Evolutionary conservation across 2,797 vertebrate species (phyloP).

Genomic region (Rhinichthys osculus): DNA sequence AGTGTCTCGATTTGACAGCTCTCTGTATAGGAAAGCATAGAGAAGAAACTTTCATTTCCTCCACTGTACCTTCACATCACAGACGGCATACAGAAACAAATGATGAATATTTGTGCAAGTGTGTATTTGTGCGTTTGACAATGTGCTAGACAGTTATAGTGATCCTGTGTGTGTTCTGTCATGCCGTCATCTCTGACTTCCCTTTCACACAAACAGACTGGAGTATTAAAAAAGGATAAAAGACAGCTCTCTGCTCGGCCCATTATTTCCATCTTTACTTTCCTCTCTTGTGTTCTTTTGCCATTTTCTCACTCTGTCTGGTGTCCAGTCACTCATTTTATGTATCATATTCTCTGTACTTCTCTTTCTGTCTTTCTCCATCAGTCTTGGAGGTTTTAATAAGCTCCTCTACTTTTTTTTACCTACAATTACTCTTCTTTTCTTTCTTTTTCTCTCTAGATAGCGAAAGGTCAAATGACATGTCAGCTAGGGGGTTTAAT

Average conservation of each 20-base stretch:
- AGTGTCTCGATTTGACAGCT: not conserved
- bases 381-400: constrained; percentile 15
- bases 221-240: constrained; percentile 38
- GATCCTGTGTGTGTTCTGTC: constrained; percentile 45
- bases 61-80: not conserved
- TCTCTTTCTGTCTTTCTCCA: not conserved
- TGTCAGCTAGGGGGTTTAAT: constrained; percentile 5
- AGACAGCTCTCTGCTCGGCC: not conserved
- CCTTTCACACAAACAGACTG: constrained; percentile 27
- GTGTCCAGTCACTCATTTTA: constrained; percentile 21
- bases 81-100: not conserved
- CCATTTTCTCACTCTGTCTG: constrained; percentile 15
- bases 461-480: constrained; percentile 18
- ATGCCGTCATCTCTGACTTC: constrained; percentile 32
- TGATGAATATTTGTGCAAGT: constrained; percentile 6
- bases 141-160: constrained; percentile 23
- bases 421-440: constrained; percentile 9
- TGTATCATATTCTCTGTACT: constrained; percentile 3
- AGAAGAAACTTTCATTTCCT: constrained; percentile 34
- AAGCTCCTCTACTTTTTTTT: not conserved
- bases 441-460: constrained; percentile 4
- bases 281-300: constrained; percentile 2
- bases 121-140: constrained; percentile 37
- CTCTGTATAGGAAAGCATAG: not conserved
- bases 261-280: not conserved